Evolutionary conservation across 1,140 invertebrate genomes (phyloP), one percentile per base, ranked within the genome.

Genomic region (Coenobita brevimanus): DNA sequence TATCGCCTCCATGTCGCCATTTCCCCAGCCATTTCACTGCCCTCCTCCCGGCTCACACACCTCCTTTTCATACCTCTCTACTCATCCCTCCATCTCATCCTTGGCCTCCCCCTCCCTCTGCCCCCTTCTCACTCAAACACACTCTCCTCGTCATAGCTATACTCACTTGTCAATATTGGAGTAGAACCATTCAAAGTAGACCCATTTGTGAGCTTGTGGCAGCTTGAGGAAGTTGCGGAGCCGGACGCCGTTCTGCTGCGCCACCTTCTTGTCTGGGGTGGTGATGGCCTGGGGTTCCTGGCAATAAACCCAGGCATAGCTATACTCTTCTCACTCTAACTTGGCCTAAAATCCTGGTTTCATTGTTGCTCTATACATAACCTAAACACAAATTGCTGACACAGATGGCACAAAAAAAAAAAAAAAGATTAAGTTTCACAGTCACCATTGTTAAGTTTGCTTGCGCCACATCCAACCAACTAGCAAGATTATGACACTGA

Each of bases 181-280:
- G 92, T 99, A 99, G 93, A 99, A 99, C 96, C 98, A 99, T 92
- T 99, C 99, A 93, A 98, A 99, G 92, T 97, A 99, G 1, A 99
- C 98, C 98, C 98, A 99, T 94, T 98, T 98, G 92, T 99, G 98
- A 30, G 98, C 98, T 94, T 99, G 99, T 0, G 99, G 98, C 89
- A 99, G 93, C 93, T 99, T 99, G 0, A 99, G 94, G n/a, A 99
- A 94, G 94, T 99, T 99, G 91, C 98, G 94, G 57, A 99, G 93
- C 89, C 97, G 93, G 93, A 97, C 95, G 1, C 98, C 98, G 91
- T 98, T 97, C 91, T 96, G 95, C 91, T 98, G 97, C 0, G 97
- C 97, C 91, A 96, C 88, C 94, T 94, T 93, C 96, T 97, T 92
- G 86, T 93, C 93, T 36, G 89, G 86, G 0, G 85, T 67, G 3